Conservation (phyloP, 2,888 invertebrate species). For the Protophormia terraenovae region DNA sequence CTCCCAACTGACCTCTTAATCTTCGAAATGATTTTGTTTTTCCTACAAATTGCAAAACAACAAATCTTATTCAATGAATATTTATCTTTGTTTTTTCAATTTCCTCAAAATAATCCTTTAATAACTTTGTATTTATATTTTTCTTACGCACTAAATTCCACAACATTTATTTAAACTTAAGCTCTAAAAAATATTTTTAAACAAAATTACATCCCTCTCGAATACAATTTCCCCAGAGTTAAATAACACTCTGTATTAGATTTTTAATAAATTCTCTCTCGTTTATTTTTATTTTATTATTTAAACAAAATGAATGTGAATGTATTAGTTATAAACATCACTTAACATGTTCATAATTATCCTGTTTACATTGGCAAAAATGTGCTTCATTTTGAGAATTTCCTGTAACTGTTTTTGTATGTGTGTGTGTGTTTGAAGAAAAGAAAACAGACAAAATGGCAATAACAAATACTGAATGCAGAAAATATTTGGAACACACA, state of each 20-base stretch:
- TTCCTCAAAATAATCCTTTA: slow-evolving; percentile 13
- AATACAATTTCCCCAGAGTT: neutral
- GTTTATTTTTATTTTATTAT: slow-evolving; percentile 40
- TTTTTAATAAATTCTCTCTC: slow-evolving; percentile 24
- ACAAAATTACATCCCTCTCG: neutral
- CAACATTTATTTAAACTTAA: neutral
- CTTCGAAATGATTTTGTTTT: neutral
- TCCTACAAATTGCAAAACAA: neutral
- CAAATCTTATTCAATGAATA: neutral
- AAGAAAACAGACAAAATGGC: neutral
- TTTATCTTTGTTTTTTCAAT: slow-evolving; percentile 13
- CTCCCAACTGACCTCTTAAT: neutral
- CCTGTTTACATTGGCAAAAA: slow-evolving; percentile 70
- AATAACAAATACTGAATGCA: neutral
- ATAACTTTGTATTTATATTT: neutral
- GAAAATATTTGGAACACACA: neutral
- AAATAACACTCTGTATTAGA: neutral
- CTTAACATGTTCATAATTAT: slow-evolving; percentile 72
- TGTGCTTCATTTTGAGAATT: slow-evolving; percentile 58
- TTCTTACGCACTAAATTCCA: slow-evolving; percentile 2
- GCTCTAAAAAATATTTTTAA: neutral
- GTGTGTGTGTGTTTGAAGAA: neutral
- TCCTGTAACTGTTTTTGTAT: too few species aligned
- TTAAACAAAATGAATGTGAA: slow-evolving; percentile 35
- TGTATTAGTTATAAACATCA: slow-evolving; percentile 45